Base-by-base conservation (phyloP, 2,113 vertebrate species). In the Phylloscopus trochiloides region DNA sequence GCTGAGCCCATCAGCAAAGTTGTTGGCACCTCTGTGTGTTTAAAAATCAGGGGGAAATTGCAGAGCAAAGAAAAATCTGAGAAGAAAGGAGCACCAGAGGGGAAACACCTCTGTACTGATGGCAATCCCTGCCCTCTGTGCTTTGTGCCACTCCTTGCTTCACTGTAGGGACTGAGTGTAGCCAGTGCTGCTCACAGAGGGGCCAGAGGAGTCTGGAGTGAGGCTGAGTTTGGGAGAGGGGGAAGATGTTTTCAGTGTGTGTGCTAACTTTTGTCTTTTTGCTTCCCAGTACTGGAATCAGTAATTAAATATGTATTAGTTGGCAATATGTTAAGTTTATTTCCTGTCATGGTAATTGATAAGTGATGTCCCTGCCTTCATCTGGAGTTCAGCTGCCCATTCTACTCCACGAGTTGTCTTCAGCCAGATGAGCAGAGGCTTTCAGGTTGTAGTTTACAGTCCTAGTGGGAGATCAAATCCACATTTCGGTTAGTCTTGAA, bases 321-420 rank as follows among this genome's bases (percentile, higher is more conserved):
- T 79, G 45, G 18, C 12, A 54, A 19, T 73, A 21, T 48, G 12
- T 70, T 78, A 61, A 48, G 12, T 62, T 79, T 79, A 63, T 86
- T 83, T 76, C 8, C 34, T 18, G 2, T 0, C 0, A 9, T 48
- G 10, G n/a, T 51, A 17, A 21, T 40, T 43, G 58, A 5, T 72
- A 80, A 76, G 52, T 43, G 9, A 51, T 88, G 32, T 70, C n/a
- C 9, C 10, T 71, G 55, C 63, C 28, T 75, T 75, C 7, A 26
- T 26, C 31, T 68, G 5, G 9, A 76, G 25, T 71, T 88, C 43
- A 65, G 14, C 20, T 91, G 29, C 70, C 24, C 14, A 3, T 31
- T 48, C 31, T 36, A 5, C 3, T n/a, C 40, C 24, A 5, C 5
- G 14, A 52, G 29, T 34, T 2, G 1, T 70, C 43, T 36, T 81